These are phyloP conservation scores for Scleropages formosus DNA, from an alignment of 2,797 vertebrate species.

Conservation along the genomic window DNA sequence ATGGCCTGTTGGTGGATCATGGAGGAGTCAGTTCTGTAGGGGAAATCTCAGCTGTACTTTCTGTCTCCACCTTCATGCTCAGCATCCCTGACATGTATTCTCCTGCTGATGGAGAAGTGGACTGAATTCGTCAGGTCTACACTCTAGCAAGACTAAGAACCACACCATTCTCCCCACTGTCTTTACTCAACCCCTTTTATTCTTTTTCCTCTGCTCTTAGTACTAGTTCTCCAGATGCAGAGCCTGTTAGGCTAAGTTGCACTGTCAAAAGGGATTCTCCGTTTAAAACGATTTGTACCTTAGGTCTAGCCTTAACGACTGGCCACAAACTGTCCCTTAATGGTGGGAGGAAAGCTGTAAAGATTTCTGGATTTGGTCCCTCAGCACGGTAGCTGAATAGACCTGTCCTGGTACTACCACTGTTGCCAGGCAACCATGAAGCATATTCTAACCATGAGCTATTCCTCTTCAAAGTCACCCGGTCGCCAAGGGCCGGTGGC, in stretches of 20 bases:
- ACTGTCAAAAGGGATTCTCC: too few relatives aligned
- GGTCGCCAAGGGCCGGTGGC: not conserved
- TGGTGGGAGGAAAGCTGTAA: too few relatives aligned
- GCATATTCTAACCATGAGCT: too few relatives aligned
- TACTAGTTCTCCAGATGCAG: not conserved
- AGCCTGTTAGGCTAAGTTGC: not conserved
- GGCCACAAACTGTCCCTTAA: not conserved
- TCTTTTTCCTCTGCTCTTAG: not conserved
- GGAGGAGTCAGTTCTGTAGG: not conserved
- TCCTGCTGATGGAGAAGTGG: too few relatives aligned
- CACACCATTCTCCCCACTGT: too few relatives aligned
- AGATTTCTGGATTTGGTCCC: too few relatives aligned
- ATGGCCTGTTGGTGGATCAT: not conserved
- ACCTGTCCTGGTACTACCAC: too few relatives aligned
- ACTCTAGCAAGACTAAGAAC: too few relatives aligned
- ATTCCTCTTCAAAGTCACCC: constrained; percentile 14
- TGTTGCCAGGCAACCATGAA: too few relatives aligned
- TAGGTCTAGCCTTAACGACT: not conserved
- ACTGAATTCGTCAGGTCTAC: too few relatives aligned
- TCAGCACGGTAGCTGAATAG: too few relatives aligned
- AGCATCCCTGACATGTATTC: too few relatives aligned
- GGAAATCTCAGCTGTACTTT: not conserved
- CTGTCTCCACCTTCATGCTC: not conserved
- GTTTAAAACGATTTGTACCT: not conserved
- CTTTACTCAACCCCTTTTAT: not conserved